These are phyloP conservation scores for Porites lutea DNA, from an alignment of 64 coral and sea anemone species.

Conservation along the genomic window DNA sequence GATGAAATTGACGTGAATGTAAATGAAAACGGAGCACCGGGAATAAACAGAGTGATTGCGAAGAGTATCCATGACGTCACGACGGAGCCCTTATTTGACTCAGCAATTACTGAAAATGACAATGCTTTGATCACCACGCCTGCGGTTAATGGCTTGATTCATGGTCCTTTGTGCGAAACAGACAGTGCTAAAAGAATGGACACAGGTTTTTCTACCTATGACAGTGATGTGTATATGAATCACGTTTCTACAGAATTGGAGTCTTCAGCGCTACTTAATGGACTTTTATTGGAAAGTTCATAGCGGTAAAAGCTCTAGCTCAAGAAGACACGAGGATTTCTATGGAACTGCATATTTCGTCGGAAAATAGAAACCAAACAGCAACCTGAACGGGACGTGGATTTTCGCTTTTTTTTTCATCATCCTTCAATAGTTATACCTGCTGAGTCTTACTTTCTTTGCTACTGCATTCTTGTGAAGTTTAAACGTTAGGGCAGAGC, in stretches of 20 bases:
- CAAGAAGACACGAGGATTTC: not conserved
- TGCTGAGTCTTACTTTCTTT: no score
- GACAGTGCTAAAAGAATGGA: not conserved
- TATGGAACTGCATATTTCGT: no score
- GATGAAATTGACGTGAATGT: not conserved
- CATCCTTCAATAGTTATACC: no score
- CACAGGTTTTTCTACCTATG: not conserved
- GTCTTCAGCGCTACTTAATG: not conserved
- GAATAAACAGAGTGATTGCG: not conserved
- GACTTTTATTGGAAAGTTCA: conserved; percentile 14
- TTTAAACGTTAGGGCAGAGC: no score
- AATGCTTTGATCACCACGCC: not conserved
- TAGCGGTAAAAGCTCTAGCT: not conserved
- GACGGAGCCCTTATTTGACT: not conserved
- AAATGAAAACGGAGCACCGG: not conserved
- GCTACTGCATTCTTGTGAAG: no score
- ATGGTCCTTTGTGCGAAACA: not conserved
- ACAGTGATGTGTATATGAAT: conserved; percentile 7
- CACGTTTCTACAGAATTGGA: conserved; percentile 13
- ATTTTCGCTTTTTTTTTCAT: no score
- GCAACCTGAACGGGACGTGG: no score
- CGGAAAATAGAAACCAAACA: no score
- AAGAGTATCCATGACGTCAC: not conserved
- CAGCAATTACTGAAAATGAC: not conserved
- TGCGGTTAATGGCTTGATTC: not conserved